phyloP scores from a whole-genome alignment of 2,888 invertebrate species.

The Venusia cambrica region DNA sequence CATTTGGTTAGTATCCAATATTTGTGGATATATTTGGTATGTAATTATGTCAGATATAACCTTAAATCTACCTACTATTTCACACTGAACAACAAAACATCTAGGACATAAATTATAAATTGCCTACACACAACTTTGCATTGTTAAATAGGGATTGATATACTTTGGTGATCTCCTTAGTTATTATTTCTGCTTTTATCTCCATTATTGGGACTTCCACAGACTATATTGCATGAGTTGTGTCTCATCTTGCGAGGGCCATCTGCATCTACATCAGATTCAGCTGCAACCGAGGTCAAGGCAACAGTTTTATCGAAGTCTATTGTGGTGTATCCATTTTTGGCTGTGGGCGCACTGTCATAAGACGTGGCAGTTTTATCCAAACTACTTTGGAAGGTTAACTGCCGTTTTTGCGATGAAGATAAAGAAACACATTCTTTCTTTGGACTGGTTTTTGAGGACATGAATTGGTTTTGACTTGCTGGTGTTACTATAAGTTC shows the following conservation, averaged over 20 bases:
- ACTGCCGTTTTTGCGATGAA: constrained; percentile 50
- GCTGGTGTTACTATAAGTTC: constrained; percentile 58
- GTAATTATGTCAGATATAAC: too few species aligned
- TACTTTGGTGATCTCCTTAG: background rate
- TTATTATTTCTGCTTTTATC: constrained; percentile 44
- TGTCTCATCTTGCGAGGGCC: constrained; percentile 90
- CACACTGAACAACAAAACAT: too few species aligned
- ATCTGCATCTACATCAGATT: constrained; percentile 85
- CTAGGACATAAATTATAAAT: too few species aligned
- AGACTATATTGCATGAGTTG: constrained; percentile 85
- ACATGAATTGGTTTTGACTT: too few species aligned
- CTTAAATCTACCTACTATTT: too few species aligned
- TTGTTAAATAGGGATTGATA: too few species aligned
- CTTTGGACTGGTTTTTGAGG: constrained; percentile 54
- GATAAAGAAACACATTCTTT: constrained; percentile 55
- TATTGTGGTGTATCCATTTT: constrained; percentile 92
- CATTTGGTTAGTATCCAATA: too few species aligned
- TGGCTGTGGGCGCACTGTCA: constrained; percentile 81
- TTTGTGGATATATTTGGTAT: too few species aligned
- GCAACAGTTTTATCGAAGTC: constrained; percentile 97
- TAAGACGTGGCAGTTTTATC: constrained; percentile 45
- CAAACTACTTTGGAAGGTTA: constrained; percentile 57
- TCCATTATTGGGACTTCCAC: constrained; percentile 61
- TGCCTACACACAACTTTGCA: too few species aligned
- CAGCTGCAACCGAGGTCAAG: constrained; percentile 88